Evolutionary conservation across 2,113 vertebrate genomes (phyloP).

Genomic region (Gorsachius goisagi): DNA sequence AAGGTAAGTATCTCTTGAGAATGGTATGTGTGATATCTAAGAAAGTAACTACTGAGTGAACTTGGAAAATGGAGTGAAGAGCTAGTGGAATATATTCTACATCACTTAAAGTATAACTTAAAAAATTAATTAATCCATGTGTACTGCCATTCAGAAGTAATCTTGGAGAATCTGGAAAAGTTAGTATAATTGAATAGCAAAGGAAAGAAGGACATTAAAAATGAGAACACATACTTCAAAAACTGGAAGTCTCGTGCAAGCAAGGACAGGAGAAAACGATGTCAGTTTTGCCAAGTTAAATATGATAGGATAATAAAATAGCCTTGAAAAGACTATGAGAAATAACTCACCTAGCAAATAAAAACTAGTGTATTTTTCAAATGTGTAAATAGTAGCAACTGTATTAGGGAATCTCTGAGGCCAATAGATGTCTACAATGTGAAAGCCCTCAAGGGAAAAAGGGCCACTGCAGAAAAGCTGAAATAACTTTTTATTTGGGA

Average conservation of each 20-base stretch:
- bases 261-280: neutral
- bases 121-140: neutral
- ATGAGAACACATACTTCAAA: neutral
- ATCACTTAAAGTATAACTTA: neutral
- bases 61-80: neutral
- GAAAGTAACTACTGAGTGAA: neutral
- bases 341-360: neutral
- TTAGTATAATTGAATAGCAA: neutral
- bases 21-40: neutral
- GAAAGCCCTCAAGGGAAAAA: neutral
- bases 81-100: neutral
- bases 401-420: neutral
- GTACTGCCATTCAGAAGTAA: neutral
- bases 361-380: neutral
- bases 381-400: neutral
- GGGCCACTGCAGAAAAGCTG: neutral
- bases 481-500: neutral
- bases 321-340: neutral
- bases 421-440: neutral
- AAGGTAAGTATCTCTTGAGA: slow-evolving; percentile 73
- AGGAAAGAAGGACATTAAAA: neutral
- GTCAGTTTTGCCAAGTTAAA: neutral
- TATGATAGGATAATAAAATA: neutral
- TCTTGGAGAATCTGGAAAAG: neutral
- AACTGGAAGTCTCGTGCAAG: neutral